Percentiles rank a stretch among this genome's conserved stretches.
phyloP scores from a whole-genome alignment of 1,140 invertebrate genomes.

The Dreissena polymorpha region DNA sequence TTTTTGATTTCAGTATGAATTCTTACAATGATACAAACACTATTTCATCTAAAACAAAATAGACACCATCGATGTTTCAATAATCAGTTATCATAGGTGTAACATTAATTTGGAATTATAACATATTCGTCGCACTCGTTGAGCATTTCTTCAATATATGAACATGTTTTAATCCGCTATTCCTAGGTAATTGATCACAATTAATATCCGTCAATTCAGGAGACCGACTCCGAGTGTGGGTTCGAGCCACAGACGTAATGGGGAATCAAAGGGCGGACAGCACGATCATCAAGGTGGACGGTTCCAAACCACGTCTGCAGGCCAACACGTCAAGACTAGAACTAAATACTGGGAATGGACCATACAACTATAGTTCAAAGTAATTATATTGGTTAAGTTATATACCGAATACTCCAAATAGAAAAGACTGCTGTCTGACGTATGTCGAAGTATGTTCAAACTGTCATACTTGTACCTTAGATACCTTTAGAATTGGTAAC shows the following conservation, averaged over 20 bases:
- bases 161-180: neutral
- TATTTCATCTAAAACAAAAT: too few relatives aligned
- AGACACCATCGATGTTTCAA: too few relatives aligned
- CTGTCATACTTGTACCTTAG: too few relatives aligned
- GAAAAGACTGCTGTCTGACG: too few relatives aligned
- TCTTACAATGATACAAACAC: too few relatives aligned
- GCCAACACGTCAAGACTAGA: neutral
- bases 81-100: too few relatives aligned
- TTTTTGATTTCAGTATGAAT: too few relatives aligned
- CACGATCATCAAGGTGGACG: constrained; percentile 24
- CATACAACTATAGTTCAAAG: constrained; percentile 21
- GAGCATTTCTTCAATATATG: too few relatives aligned
- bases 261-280: constrained; percentile 19
- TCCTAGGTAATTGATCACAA: neutral
- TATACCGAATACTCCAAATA: neutral
- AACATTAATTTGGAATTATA: too few relatives aligned
- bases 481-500: too few relatives aligned
- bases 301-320: neutral
- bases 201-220: neutral
- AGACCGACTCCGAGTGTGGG: constrained; percentile 29
- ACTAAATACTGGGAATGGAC: neutral
- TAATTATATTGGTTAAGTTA: neutral
- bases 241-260: constrained; percentile 26
- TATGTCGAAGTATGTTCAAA: too few relatives aligned
- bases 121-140: too few relatives aligned